Percentiles rank a stretch among this genome's conserved stretches.
Conservation (phyloP, 2,888 invertebrate genomes). For the Onchidella celtica region DNA sequence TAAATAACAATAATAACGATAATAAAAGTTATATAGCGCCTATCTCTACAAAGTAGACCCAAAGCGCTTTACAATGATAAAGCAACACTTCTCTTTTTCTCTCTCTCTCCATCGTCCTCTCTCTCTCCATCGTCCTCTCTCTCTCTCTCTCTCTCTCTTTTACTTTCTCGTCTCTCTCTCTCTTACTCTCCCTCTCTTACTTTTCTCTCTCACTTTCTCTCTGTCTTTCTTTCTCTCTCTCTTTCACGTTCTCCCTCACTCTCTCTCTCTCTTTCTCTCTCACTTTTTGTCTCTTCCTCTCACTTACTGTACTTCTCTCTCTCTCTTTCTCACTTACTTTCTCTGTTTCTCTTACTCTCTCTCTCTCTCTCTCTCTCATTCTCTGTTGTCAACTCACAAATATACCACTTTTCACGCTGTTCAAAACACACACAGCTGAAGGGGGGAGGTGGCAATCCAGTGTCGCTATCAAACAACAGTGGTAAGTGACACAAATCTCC, state of each 20-base stretch:
- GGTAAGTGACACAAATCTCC: too few species aligned
- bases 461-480: too few species aligned
- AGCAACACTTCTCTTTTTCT: not conserved
- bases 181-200: not conserved
- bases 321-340: not conserved
- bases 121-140: not conserved
- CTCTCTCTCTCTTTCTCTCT: not conserved
- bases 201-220: not conserved
- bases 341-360: not conserved
- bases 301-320: not conserved
- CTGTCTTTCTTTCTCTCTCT: not conserved
- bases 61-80: too few species aligned
- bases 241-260: not conserved
- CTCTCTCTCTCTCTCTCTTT: not conserved
- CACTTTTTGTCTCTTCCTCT: not conserved
- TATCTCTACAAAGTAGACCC: too few species aligned
- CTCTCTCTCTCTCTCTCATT: not conserved
- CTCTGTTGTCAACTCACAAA: constrained; percentile 1
- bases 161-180: not conserved
- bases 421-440: too few species aligned
- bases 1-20: too few species aligned
- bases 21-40: too few species aligned
- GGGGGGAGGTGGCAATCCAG: too few species aligned
- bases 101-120: not conserved
- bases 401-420: too few species aligned